phyloP scores from a whole-genome alignment of 1,140 invertebrate genomes.

The Leucophenga varia region DNA sequence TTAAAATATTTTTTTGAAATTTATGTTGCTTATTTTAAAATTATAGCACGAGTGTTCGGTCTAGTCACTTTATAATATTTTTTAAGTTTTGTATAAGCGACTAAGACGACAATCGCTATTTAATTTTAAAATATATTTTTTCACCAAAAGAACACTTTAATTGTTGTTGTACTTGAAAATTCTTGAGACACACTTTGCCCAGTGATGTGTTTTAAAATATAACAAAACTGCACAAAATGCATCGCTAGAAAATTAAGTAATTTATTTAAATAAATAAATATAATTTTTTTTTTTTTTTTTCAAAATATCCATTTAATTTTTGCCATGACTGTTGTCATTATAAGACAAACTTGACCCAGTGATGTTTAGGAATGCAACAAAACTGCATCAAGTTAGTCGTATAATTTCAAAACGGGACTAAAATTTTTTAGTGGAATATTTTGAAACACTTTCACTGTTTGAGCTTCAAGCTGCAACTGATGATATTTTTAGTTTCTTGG shows the following conservation, averaged over 20 bases:
- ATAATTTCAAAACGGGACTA: conserved; percentile 34
- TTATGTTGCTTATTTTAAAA: conserved; percentile 52
- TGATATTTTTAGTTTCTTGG: no score
- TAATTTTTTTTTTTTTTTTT: neutral
- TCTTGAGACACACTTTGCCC: conserved; percentile 55
- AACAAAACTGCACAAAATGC: conserved; percentile 48
- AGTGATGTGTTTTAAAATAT: conserved; percentile 36
- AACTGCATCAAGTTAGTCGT: conserved; percentile 48
- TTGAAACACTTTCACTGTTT: no score
- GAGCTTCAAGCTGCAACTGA: no score
- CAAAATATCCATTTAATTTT: neutral
- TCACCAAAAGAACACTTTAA: neutral
- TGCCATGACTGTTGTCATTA: conserved; percentile 29
- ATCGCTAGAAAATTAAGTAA: conserved; percentile 33
- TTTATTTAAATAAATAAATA: neutral
- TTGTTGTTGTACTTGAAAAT: conserved; percentile 7
- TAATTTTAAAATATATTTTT: conserved; percentile 47
- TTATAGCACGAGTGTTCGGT: conserved; percentile 57
- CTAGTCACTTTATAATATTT: conserved; percentile 44
- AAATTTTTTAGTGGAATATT: neutral
- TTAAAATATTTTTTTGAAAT: no score
- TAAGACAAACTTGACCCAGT: conserved; percentile 56
- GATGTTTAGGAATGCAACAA: conserved; percentile 33
- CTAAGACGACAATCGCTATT: conserved; percentile 56
- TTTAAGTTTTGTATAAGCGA: conserved; percentile 29